These are phyloP conservation scores for Dryobotodes eremita DNA, from an alignment of 2,888 invertebrate genomes.

Conservation along the genomic window DNA sequence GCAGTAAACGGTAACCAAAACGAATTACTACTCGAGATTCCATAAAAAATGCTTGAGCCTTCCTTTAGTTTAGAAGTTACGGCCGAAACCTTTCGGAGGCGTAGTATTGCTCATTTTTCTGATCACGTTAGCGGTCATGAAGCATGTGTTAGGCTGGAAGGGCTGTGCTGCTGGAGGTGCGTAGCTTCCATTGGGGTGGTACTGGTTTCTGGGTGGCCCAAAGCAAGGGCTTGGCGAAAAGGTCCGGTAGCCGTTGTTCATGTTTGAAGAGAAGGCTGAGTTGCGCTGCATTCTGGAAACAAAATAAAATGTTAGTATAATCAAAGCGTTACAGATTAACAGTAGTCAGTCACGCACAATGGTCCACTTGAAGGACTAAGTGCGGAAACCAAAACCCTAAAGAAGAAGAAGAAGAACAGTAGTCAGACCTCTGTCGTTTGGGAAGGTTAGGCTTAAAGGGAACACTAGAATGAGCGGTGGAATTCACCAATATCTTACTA, in stretches of 20 bases:
- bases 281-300: slow-evolving; percentile 62
- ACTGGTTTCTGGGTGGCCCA: slow-evolving; percentile 54
- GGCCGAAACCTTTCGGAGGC: slow-evolving; percentile 58
- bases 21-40: slow-evolving; percentile 72
- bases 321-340: not conserved
- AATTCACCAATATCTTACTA: not conserved
- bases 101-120: slow-evolving; percentile 71
- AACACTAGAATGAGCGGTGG: not conserved
- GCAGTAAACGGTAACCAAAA: slow-evolving; percentile 59
- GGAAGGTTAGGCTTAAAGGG: not conserved
- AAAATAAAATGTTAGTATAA: slow-evolving; percentile 2
- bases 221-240: slow-evolving; percentile 56
- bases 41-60: slow-evolving; percentile 26
- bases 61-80: slow-evolving; percentile 29
- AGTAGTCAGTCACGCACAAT: not conserved
- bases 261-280: slow-evolving; percentile 48
- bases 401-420: no score
- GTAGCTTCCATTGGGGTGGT: slow-evolving; percentile 35
- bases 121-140: slow-evolving; percentile 77
- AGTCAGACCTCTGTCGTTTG: not conserved
- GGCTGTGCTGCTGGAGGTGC: slow-evolving; percentile 44
- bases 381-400: no score
- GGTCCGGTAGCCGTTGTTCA: slow-evolving; percentile 56
- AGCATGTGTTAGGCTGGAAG: slow-evolving; percentile 76
- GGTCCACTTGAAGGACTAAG: no score